Percentiles rank a stretch among this genome's conserved stretches.
Conservation (phyloP, 2,888 invertebrate species). For the Hedya salicella region DNA sequence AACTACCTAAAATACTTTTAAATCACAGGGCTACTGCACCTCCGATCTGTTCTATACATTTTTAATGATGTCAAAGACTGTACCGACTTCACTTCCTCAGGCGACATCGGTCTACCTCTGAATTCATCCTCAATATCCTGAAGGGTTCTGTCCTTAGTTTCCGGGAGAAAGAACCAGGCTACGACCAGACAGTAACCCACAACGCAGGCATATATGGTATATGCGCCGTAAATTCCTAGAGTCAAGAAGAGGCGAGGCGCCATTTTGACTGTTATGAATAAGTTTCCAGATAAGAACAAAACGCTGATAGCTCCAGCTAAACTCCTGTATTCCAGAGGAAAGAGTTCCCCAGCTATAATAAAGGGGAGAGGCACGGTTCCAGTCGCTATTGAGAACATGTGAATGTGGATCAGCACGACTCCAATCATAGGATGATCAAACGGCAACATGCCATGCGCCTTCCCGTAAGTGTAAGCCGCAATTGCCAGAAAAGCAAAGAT, state of each 20-base stretch:
- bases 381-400: slow-evolving; percentile 82
- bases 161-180: slow-evolving; percentile 64
- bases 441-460: slow-evolving; percentile 52
- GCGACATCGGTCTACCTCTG: slow-evolving; percentile 55
- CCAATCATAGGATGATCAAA: slow-evolving; percentile 64
- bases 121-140: slow-evolving; percentile 73
- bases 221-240: slow-evolving; percentile 64
- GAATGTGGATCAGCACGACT: slow-evolving; percentile 54
- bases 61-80: slow-evolving; percentile 51
- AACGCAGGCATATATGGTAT: slow-evolving; percentile 61
- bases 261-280: slow-evolving; percentile 66
- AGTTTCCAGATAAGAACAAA: slow-evolving; percentile 61
- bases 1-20: slow-evolving; percentile 17
- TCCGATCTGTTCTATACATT: slow-evolving; percentile 49
- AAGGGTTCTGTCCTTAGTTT: slow-evolving; percentile 69
- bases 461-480: slow-evolving; percentile 60
- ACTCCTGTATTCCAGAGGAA: slow-evolving; percentile 85
- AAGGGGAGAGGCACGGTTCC: slow-evolving; percentile 87
- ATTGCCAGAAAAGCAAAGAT: slow-evolving; percentile 55
- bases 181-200: slow-evolving; percentile 62
- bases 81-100: slow-evolving; percentile 52
- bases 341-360: slow-evolving; percentile 88
- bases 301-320: slow-evolving; percentile 79
- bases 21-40: slow-evolving; percentile 51
- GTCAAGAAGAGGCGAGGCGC: slow-evolving; percentile 60